These are phyloP conservation scores for Agrotis exclamationis DNA, from an alignment of 2,888 invertebrate species.

Conservation along the genomic window DNA sequence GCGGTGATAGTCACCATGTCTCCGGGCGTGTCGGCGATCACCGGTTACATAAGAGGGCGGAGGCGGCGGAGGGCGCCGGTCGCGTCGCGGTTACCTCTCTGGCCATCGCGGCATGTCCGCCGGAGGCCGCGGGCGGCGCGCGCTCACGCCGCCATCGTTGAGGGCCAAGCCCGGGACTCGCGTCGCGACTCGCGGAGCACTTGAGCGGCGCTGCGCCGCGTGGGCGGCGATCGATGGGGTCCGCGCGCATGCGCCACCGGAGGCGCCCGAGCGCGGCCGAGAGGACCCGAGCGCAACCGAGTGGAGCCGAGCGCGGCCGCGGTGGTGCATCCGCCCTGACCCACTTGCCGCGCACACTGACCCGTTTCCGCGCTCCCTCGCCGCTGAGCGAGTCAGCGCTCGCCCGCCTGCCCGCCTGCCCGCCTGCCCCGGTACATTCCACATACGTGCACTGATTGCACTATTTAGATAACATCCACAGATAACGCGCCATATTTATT, in stretches of 20 bases:
- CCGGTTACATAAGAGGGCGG: conserved; percentile 81
- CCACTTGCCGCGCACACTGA: conserved; percentile 87
- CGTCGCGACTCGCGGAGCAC: conserved; percentile 87
- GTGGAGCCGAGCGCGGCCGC: conserved; percentile 71
- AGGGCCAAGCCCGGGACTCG: conserved; percentile 87
- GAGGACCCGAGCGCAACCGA: conserved; percentile 72
- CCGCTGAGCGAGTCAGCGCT: conserved; percentile 61
- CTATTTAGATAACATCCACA: conserved; percentile 72
- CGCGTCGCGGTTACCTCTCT: conserved; percentile 91
- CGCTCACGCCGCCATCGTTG: conserved; percentile 90
- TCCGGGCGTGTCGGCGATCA: conserved; percentile 79
- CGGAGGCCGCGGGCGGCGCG: conserved; percentile 91
- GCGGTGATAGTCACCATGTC: conserved; percentile 65
- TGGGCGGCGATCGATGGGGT: conserved; percentile 84
- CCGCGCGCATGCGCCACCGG: conserved; percentile 77
- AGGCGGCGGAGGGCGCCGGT: conserved; percentile 79
- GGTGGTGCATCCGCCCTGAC: conserved; percentile 87
- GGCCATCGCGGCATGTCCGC: conserved; percentile 94
- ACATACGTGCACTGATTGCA: conserved; percentile 73
- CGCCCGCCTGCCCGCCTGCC: conserved; percentile 60
- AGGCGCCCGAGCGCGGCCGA: conserved; percentile 74
- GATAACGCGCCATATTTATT: conserved; percentile 56
- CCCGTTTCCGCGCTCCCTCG: conserved; percentile 72
- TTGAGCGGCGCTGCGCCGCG: conserved; percentile 82
- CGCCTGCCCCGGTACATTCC: conserved; percentile 59